phyloP scores from a whole-genome alignment of 1,140 invertebrate genomes.

The Geopemphigus sp. region DNA sequence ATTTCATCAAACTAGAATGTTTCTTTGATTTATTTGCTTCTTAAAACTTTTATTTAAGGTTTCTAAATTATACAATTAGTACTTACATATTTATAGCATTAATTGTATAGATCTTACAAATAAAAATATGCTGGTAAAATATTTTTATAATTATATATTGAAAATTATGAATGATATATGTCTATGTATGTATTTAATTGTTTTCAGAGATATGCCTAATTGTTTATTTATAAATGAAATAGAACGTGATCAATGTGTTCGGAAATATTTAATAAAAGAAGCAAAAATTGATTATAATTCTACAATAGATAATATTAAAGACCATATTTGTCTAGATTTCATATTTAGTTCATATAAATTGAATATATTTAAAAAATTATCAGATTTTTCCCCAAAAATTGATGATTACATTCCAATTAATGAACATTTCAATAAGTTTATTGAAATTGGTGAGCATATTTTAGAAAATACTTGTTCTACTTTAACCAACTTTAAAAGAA shows the following conservation, averaged over 20 bases:
- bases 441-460: not conserved
- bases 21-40: too few relatives aligned
- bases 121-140: too few relatives aligned
- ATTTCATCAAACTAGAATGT: too few relatives aligned
- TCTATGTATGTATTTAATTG: not conserved
- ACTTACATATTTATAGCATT: too few relatives aligned
- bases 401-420: not conserved
- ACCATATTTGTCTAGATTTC: not conserved
- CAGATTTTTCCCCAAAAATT: not conserved
- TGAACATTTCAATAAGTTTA: not conserved
- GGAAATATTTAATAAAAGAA: constrained; percentile 33
- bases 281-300: constrained; percentile 4
- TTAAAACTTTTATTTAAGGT: too few relatives aligned
- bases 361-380: not conserved
- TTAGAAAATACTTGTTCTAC: constrained; percentile 29
- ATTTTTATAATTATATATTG: too few relatives aligned
- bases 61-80: too few relatives aligned
- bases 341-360: not conserved
- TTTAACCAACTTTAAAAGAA: constrained; percentile 4
- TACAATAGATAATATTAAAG: not conserved
- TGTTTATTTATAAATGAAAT: constrained; percentile 21
- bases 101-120: too few relatives aligned
- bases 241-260: constrained; percentile 4
- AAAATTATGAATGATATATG: too few relatives aligned
- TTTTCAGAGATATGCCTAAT: constrained; percentile 19